Base-by-base conservation (phyloP, 2,113 vertebrate genomes). In the Dasyprocta punctata region DNA sequence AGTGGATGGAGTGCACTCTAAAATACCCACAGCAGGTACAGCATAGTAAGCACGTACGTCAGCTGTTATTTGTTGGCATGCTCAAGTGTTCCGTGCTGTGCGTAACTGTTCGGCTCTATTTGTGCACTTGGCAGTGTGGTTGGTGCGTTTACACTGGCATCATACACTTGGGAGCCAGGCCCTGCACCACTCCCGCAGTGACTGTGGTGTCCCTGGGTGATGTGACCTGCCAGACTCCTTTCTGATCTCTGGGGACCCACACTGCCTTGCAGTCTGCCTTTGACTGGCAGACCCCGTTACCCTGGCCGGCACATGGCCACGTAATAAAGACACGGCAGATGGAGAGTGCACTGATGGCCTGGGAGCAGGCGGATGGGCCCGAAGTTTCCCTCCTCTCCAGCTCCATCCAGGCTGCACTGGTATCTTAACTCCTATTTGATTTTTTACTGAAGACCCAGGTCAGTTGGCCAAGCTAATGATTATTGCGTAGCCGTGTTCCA, bases 11-110 rank as follows among this genome's bases (percentile, higher is more conserved):
- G 2, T 49, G 1, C 10, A 16, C 61, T 54, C 67, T 56, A 60
- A 33, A 38, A 17, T 17, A 13, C 11, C 49, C 20, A 0, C 36
- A 36, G 2, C 3, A 36, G 20, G 19, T 5, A 3, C 1, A 12
- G n/a, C 26, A 9, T 1, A 10, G 14, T 26, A 12, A 1, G 77
- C 30, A 9, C 3, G 3, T 30, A 52, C 38, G 1, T 11, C 82
- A 38, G 7, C 17, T 6, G 38, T 14, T 7, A 2, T 33, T 14
- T 22, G 13, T 17, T 10, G 6, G 3, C 16, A 13, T 10, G 19
- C 11, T 2, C 10, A 1, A 8, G 67, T 36, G 5, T 36, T 28
- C 1, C 5, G 3, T 8, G 12, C 44, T 13, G 17, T 63, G 8
- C 2, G 7, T 30, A n/a, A 4, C 9, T n/a, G 84, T n/a, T 49